Evolutionary conservation across 1,140 invertebrate species (phyloP).

Genomic region (Formica selysi): DNA sequence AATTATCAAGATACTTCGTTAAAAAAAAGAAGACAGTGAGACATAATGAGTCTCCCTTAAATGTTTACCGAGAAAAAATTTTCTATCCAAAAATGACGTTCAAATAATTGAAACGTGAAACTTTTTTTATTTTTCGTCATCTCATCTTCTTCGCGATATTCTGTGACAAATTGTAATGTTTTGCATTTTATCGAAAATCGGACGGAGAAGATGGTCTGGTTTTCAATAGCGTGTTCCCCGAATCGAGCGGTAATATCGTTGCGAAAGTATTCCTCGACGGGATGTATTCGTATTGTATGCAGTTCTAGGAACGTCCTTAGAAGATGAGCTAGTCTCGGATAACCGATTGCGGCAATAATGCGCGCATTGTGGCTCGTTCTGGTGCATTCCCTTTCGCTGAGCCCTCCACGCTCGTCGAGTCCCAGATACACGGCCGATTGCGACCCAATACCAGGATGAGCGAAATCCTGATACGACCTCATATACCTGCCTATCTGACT

Average conservation of each 20-base stretch:
- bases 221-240: slow-evolving; percentile 2
- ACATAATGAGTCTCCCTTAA: not conserved
- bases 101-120: not conserved
- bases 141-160: not conserved
- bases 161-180: not conserved
- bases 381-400: slow-evolving; percentile 42
- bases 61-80: not conserved
- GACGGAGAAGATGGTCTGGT: not conserved
- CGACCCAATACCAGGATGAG: slow-evolving; percentile 78
- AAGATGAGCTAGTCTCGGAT: slow-evolving; percentile 57
- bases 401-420: slow-evolving; percentile 35
- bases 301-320: slow-evolving; percentile 29
- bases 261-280: slow-evolving; percentile 27
- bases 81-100: not conserved
- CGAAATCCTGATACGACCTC: slow-evolving; percentile 77
- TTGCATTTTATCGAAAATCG: not conserved
- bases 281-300: slow-evolving; percentile 45
- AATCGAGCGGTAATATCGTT: slow-evolving; percentile 21
- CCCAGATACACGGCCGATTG: slow-evolving; percentile 78
- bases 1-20: not conserved
- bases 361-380: slow-evolving; percentile 66
- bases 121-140: not conserved
- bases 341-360: slow-evolving; percentile 69
- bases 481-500: slow-evolving; percentile 77
- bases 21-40: not conserved